phyloP scores from a whole-genome alignment of 2,888 invertebrate genomes.

The Drosophila anomelani region DNA sequence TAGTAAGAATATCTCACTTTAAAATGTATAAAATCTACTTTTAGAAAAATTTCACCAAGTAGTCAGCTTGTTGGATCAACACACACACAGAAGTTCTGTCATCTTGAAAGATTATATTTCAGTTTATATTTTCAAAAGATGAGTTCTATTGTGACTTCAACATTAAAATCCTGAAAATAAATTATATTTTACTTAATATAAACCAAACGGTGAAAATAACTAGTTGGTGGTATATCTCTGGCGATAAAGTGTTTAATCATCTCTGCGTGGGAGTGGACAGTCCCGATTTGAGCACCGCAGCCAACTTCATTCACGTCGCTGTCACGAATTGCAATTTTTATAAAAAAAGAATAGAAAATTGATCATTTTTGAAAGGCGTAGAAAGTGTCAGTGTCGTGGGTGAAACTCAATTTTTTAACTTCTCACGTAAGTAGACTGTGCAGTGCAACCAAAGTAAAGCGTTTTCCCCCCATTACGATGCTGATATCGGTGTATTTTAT shows the following conservation, averaged over 20 bases:
- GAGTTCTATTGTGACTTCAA: background rate
- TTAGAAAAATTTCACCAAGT: background rate
- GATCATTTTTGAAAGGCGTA: conserved; percentile 47
- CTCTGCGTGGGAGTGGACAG: conserved; percentile 23
- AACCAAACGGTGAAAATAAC: background rate
- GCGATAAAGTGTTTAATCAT: background rate
- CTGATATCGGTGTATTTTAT: conserved; percentile 50
- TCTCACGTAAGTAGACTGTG: conserved; percentile 57
- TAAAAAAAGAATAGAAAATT: conserved; percentile 54
- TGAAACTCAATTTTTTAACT: conserved; percentile 24
- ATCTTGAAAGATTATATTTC: background rate
- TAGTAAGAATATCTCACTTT: too few relatives aligned
- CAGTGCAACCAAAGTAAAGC: too few relatives aligned
- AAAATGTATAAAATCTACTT: too few relatives aligned
- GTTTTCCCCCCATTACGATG: background rate
- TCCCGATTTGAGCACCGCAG: conserved; percentile 56
- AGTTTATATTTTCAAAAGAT: background rate
- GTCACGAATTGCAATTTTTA: conserved; percentile 77
- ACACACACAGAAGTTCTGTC: background rate
- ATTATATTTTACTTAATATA: background rate
- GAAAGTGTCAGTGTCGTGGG: conserved; percentile 45
- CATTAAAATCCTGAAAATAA: background rate
- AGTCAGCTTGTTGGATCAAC: background rate
- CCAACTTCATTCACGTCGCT: conserved; percentile 75
- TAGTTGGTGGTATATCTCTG: background rate